Evolutionary conservation across 2,113 vertebrate species (phyloP), one percentile per base, ranked within the genome.

Genomic region (Dicerorhinus sumatrensis): DNA sequence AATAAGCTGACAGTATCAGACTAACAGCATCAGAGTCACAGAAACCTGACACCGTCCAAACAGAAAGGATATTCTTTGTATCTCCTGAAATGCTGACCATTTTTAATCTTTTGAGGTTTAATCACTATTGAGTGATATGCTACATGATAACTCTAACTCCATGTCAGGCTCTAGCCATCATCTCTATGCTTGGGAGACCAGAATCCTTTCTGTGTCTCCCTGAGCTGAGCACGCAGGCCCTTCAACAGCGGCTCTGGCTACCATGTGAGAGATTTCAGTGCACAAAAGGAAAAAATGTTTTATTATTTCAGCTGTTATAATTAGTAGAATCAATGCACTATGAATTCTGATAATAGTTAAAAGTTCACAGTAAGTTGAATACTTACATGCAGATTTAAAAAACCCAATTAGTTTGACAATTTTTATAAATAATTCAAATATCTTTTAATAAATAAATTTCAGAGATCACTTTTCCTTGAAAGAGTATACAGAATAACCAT

Each of bases 81-180:
- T 89, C 95, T 96, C n/a, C 97, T 98, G 97, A 98, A 98, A 98
- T 62, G 18, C 91, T 96, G 89, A 96, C 95, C 94, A 86, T 98
- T 98, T 97, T 97, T 84, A 98, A 98, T 97, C 92, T 80, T 98
- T 98, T 98, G 96, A 98, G 98, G 85, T 77, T 97, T 98, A 99
- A 99, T 98, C 98, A 87, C 98, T 89, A 98, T 87, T 96, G 99
- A 99, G 98, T 99, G 99, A 99, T 99, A 62, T 97, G 98, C 97
- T 97, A 98, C 98, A 97, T 91, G 98, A 98, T 98, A 98, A 99
- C 96, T 98, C 98, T 98, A 99, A 98, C 93, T 96, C 39, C 91
- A 88, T 98, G 98, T 98, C 98, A 97, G 93, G 84, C 96, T 96
- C 85, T 95, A 86, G 72, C 82, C 89, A 98, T 96, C 92, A 92